Evolutionary conservation across 2,888 invertebrate genomes (phyloP), one percentile per base, ranked within the genome.

Genomic region (Cephus rjabovi): DNA sequence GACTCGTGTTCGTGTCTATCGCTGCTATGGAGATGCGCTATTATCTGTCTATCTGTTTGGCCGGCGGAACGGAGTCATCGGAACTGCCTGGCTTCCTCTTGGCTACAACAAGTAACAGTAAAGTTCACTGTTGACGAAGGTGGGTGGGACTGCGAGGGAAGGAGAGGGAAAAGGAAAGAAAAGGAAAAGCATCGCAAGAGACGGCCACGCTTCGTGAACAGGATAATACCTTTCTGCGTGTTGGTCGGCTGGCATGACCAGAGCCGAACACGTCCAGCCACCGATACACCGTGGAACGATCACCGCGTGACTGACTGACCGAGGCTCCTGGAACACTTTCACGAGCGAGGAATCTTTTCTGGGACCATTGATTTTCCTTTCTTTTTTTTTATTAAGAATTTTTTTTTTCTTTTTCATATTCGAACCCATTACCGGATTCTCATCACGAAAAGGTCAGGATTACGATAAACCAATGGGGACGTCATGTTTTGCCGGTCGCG

Each of bases 321-420:
- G 71, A 71, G 34, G 71, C 56, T 71, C 33, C 12, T 34, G 71
- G 71, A 71, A 71, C 71, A 71, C 71, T 71, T 71, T 71, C 71
- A 31, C 71, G 56, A 56, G 56, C 1, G 56, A 56, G 56, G 56
- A 56, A 56, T 56, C 56, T 23, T 23, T 23, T 56, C 56, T 56
- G 56, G 23, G 56, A 56, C 23, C 23, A 56, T 56, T 56, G 56
- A 23, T 56, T 56, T 56, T 56, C 56, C 56, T 56, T 56, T 56
- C 56, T 23, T 56, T 56, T 9, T 56, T 56, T 56, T 23, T 23
- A 15, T 23, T 23, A 3, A 35, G 35, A 35, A 35, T 35, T 23
- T 23, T 40, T 35, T 23, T 23, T 40, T 40, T n/a, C n/a, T 15
- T 6, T 23, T 23, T 23, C 15, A 23, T 40, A 40, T 6, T 6